Evolutionary conservation across 2,797 vertebrate genomes (phyloP), one percentile per base, ranked within the genome.

Genomic region (Tenualosa thibaudeaui): DNA sequence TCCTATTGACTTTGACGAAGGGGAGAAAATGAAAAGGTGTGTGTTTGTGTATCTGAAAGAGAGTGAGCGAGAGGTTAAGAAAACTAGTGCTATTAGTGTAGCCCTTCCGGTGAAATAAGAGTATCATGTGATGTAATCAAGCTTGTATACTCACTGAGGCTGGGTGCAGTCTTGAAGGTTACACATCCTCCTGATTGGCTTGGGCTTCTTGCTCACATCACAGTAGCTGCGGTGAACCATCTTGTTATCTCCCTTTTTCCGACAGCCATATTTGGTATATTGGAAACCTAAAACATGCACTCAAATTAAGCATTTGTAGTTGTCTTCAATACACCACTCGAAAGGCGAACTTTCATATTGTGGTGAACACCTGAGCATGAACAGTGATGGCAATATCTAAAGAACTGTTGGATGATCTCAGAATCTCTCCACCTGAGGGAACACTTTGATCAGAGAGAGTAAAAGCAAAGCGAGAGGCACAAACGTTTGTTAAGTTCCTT

Each of bases 161-260:
- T 97, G 96, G 0, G 96, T 97, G 89, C 98, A 99, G 81, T 99
- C 97, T 81, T 99, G 98, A 0, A 98, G 95, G 88, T 98, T 98
- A 86, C 98, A 99, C 96, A 98, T 98, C 68, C 98, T 94, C 0
- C 97, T 96, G 85, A 99, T 99, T 37, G 98, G 97, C 89, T 99
- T 99, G 0, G 98, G 98, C 87, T 98, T 99, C 89, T 97, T 99
- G 90, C 89, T 96, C 89, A 94, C 92, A n/a, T 99, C 98, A 53
- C 98, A 99, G 94, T 97, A 97, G 84, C 96, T 96, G 26, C 96
- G 96, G 75, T 99, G 97, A 65, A 98, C 95, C 98, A 99, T 98
- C 92, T 97, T 99, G 87, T 92, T 97, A 89, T 98, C 97, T 0
- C 97, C 97, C 89, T 97, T 99, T 92, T 98, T 96, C 17, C 98